A percentile compares a stretch with the other conserved stretches of the same genome.
Evolutionary conservation across 1,140 invertebrate genomes (phyloP).

Genomic region (Drosophila equinoxialis): DNA sequence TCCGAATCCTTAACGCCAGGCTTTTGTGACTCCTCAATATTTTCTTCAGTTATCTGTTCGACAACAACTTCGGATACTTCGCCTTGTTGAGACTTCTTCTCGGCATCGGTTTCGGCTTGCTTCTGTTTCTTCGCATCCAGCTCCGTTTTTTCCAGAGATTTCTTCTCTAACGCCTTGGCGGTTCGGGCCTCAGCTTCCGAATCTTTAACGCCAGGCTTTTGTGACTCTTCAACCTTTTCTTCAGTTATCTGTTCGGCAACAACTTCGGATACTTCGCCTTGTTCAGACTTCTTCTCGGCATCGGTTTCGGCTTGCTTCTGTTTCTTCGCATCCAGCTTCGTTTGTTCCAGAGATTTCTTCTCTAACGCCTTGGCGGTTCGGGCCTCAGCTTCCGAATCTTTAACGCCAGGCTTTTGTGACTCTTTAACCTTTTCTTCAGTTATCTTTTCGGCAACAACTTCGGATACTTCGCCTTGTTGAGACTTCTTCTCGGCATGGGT

Average conservation of each 20-base stretch:
- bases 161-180: slow-evolving; percentile 30
- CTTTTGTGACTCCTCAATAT: slow-evolving; percentile 4
- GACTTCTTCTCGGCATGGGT: slow-evolving; percentile 25
- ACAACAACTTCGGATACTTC: slow-evolving; percentile 25
- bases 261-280: slow-evolving; percentile 28
- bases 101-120: slow-evolving; percentile 16
- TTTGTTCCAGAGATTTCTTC: slow-evolving; percentile 32
- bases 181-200: slow-evolving; percentile 33
- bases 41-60: slow-evolving; percentile 24
- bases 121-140: slow-evolving; percentile 35
- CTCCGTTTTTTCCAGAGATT: slow-evolving; percentile 29
- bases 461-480: slow-evolving; percentile 40
- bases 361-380: slow-evolving; percentile 21
- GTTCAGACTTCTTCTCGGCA: slow-evolving; percentile 2
- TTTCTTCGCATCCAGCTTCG: slow-evolving; percentile 24
- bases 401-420: slow-evolving; percentile 9
- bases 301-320: slow-evolving; percentile 20
- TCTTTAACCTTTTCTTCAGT: slow-evolving; percentile 29
- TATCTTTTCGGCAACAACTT: slow-evolving; percentile 32
- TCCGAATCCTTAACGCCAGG: slow-evolving; percentile 1
- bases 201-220: slow-evolving; percentile 31
- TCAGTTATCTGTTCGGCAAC: slow-evolving; percentile 19
- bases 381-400: slow-evolving; percentile 31
- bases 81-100: slow-evolving; percentile 7
- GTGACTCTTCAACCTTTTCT: slow-evolving; percentile 29